Conservation (phyloP, 2,888 invertebrate genomes). For the Diarsia brunnea region DNA sequence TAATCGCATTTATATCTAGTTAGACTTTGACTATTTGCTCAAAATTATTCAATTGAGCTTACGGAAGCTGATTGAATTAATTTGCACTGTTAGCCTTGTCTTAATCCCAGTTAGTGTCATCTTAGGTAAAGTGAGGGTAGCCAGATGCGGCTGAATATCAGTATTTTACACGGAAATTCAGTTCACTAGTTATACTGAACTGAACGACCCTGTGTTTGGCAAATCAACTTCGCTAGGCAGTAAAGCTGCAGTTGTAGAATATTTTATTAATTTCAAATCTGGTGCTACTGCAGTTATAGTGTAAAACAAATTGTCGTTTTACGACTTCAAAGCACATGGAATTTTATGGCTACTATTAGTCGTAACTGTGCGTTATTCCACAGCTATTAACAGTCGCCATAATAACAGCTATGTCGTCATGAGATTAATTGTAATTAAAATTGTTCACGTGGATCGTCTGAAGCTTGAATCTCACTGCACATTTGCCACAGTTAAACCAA, state of each 20-base stretch:
- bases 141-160: slow-evolving; percentile 2
- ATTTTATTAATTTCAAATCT: neutral
- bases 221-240: neutral
- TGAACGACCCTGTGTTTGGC: neutral
- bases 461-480: slow-evolving; percentile 25
- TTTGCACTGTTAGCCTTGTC: slow-evolving; percentile 16
- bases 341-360: slow-evolving; percentile 13
- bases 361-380: slow-evolving; percentile 30
- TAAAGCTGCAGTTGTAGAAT: neutral
- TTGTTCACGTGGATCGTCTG: slow-evolving; percentile 32
- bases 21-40: slow-evolving; percentile 1
- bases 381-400: slow-evolving; percentile 22
- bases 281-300: neutral
- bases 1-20: neutral
- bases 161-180: slow-evolving; percentile 13
- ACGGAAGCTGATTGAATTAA: slow-evolving; percentile 27
- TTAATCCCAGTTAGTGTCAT: slow-evolving; percentile 9
- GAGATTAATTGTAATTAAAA: slow-evolving; percentile 52
- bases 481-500: slow-evolving; percentile 13
- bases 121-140: neutral
- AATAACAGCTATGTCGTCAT: slow-evolving; percentile 34
- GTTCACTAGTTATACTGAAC: neutral
- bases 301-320: slow-evolving; percentile 15
- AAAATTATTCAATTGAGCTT: slow-evolving; percentile 11
- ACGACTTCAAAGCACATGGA: neutral